Base-by-base conservation (phyloP, 2,888 invertebrate species). In the Lasioglossum lativentre region DNA sequence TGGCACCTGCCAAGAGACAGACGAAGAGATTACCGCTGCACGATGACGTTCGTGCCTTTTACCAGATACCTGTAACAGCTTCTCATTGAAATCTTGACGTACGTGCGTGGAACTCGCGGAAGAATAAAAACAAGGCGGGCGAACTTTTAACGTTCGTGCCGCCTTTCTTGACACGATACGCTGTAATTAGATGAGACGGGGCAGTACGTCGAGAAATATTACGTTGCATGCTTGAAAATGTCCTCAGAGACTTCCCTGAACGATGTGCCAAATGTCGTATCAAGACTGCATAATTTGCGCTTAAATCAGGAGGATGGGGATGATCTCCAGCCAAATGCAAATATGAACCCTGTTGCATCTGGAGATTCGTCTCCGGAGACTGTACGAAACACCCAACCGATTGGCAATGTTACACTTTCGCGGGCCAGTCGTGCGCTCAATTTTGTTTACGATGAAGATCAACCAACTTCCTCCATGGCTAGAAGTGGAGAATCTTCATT, bases 391-490 rank as follows among this genome's bases (percentile, higher is more conserved):
- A 90, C 91, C 82, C 94, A 93, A 72, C 90, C 92, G 40, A 88
- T 91, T 14, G 90, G 89, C 8, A 92, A 89, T 70, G 91, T 94
- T 34, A 91, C 91, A 45, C 89, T 94, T 10, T 93, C 92, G 2
- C 86, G 92, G 45, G 92, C 92, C 5, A 91, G 94, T 59, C 89
- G 94, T 19, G 93, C 92, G 16, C 88, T 93, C 0, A 90, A 92
- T 66, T 94, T 94, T 82, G 88, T 90, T 34, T 86, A 85, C 2
- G 94, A 93, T 34, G 94, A 94, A 2, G 94, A 94, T 52, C 93
- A 93, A 45, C 87, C 92, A 16, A 90, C 90, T 40, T 87, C 93
- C 1, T 92, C 92, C 12, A 87, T 87, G 30, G 86, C 82, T 72
- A 86, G 93, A 78, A 85, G 78, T 40, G 91, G 91, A 45, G 93